These are phyloP conservation scores for Campylomormyrus numenius DNA, from an alignment of 2,113 vertebrate genomes.

Conservation along the genomic window DNA sequence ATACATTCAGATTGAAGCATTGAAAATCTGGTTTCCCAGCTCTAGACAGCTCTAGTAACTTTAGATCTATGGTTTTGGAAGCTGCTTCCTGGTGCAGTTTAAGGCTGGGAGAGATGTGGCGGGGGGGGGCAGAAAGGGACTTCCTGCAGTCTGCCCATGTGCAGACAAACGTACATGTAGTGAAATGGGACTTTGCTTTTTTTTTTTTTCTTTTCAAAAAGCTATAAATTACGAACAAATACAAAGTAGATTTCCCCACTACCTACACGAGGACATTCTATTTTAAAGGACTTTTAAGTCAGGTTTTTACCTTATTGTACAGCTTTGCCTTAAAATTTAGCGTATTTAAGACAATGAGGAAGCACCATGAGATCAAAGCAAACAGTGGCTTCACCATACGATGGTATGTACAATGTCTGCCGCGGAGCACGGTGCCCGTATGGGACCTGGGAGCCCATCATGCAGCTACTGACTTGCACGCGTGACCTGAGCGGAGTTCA, in stretches of 20 bases:
- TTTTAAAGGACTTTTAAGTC: conserved; percentile 49
- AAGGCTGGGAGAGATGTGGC: conserved; percentile 17
- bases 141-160: conserved; percentile 36
- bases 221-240: conserved; percentile 59
- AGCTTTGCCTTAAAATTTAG: conserved; percentile 46
- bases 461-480: conserved; percentile 60
- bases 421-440: conserved; percentile 38
- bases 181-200: conserved; percentile 38
- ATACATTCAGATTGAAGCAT: not conserved
- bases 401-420: conserved; percentile 83
- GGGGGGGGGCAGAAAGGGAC: conserved; percentile 31
- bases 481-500: conserved; percentile 59
- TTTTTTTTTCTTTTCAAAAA: conserved; percentile 48
- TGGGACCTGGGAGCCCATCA: conserved; percentile 51
- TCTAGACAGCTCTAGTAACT: conserved; percentile 29
- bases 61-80: conserved; percentile 37
- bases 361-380: conserved; percentile 78
- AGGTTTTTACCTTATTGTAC: conserved; percentile 53
- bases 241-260: conserved; percentile 65
- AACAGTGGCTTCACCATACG: conserved; percentile 67
- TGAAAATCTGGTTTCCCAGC: not conserved
- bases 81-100: conserved; percentile 22
- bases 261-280: conserved; percentile 65
- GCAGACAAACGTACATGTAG: conserved; percentile 35
- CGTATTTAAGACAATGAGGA: conserved; percentile 73